Base-by-base conservation (phyloP, 53 echinoderm and acorn worm species). In the Crossaster papposus region DNA sequence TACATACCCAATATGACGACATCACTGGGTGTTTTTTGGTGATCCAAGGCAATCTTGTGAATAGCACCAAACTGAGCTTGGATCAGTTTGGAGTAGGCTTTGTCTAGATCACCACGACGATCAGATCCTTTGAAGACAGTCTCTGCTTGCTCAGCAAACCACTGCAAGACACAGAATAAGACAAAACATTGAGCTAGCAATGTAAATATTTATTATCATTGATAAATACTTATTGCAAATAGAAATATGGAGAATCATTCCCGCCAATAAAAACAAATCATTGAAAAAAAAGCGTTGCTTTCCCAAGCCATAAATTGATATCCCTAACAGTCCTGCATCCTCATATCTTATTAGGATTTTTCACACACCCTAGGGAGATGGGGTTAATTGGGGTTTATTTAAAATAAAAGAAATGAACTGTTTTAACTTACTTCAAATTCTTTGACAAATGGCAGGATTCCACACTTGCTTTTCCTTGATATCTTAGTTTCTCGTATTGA, bases 1-100 rank as follows among this genome's bases (percentile, higher is more conserved):
- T 3, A 30, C 80, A 84, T 84, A 96, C 96, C 97, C 81, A 95
- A 98, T 81, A 98, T 98, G 82, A 98, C 93, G 51, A 96, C 99
- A 84, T 99, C 99, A 77, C 93, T 94, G 30, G 99, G 99, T 14
- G 99, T 98, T 85, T 98, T 98, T 91, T 98, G 96, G 55, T 98
- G 96, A 77, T 98, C 99, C 54, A 91, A 44, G 50, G 99, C 99
- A 70, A 96, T 91, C 64, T 94, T 92, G 36, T 96, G 94, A 79
- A 96, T 94, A 35, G 91, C 87, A 77, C 89, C 82, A 63, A 93
- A 91, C 62, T 95, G 95, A 3, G 96, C 96, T 18, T 81, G 44
- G 76, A 95, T 92, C 34, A 99, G 92, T 63, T 94, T 94, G n/a
- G 88, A 87, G 85, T 99, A 99, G 24, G 99, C 96, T 79, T 99